These are phyloP conservation scores for Rotaria sp. DNA, from an alignment of 2,888 invertebrate species.

Conservation along the genomic window DNA sequence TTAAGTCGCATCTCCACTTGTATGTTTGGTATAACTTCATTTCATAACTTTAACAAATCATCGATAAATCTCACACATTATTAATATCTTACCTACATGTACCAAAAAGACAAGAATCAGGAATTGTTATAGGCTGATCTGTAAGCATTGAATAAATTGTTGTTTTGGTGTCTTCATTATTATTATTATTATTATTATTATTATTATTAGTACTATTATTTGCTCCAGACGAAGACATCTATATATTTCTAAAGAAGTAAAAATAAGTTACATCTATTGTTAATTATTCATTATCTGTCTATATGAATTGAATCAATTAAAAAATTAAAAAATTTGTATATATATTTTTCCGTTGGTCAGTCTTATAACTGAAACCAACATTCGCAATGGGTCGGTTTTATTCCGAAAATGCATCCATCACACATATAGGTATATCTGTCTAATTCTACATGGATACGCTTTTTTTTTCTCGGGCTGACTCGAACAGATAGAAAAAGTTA, in stretches of 20 bases:
- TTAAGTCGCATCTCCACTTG: too few species aligned
- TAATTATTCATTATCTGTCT: neutral
- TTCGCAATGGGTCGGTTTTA: conserved; percentile 24
- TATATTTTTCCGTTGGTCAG: conserved; percentile 20
- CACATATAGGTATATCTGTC: neutral
- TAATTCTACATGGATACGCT: neutral
- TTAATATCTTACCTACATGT: neutral
- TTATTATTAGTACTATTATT: neutral
- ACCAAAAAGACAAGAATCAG: neutral
- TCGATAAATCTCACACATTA: neutral
- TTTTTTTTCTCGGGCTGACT: neutral
- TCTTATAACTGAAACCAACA: neutral
- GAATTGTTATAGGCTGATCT: conserved; percentile 12
- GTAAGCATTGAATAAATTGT: conserved; percentile 16
- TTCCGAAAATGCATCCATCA: conserved; percentile 9
- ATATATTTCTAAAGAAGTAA: neutral
- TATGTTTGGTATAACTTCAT: too few species aligned
- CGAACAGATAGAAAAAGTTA: conserved; percentile 18
- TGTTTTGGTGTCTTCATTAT: conserved; percentile 2
- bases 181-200: too few species aligned
- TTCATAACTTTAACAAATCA: too few species aligned
- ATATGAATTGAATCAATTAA: neutral
- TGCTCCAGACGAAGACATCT: neutral
- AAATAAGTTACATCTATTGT: neutral
- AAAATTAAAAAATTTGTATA: neutral